Conservation (phyloP, 2,888 invertebrate genomes). For the Cantharis nigra region DNA sequence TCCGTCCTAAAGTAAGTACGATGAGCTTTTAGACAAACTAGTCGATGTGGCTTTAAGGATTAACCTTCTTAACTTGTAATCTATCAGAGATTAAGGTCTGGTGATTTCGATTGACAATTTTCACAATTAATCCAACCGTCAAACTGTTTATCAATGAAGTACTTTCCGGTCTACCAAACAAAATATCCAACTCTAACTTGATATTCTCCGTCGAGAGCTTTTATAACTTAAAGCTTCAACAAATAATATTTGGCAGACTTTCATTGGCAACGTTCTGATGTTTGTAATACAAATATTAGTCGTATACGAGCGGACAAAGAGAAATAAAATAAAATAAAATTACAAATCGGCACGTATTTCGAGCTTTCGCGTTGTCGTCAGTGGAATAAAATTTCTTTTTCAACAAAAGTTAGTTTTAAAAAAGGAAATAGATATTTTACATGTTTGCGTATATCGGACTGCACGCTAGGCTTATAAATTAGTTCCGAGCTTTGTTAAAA, state of each 20-base stretch:
- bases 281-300: neutral
- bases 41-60: neutral
- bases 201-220: neutral
- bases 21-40: neutral
- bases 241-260: neutral
- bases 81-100: neutral
- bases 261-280: neutral
- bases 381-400: neutral
- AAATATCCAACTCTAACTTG: neutral
- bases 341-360: neutral
- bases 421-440: too few relatives aligned
- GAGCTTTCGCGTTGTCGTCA: neutral
- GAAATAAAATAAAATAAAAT: neutral
- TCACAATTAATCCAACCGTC: neutral
- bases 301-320: neutral
- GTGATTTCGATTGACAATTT: neutral
- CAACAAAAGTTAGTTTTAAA: too few relatives aligned
- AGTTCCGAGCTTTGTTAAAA: slow-evolving; percentile 5
- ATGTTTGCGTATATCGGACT: neutral
- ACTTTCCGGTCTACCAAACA: neutral
- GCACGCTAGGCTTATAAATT: neutral
- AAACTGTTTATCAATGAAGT: neutral
- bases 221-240: neutral
- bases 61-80: neutral
- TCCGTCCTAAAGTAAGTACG: neutral